Conservation (phyloP, 2,888 invertebrate species). For the Drosophila dives region DNA sequence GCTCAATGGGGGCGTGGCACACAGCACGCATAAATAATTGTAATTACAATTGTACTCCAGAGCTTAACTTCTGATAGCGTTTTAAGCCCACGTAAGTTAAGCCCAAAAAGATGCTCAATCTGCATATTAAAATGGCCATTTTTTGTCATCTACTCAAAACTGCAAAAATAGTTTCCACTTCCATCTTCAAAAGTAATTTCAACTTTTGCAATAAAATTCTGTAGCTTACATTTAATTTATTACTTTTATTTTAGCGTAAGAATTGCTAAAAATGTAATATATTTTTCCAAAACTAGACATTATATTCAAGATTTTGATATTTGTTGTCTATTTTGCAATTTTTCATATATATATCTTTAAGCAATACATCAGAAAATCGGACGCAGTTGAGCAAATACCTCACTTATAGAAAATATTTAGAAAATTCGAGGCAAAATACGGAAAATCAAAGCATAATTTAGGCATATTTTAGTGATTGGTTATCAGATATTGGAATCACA, state of each 20-base stretch:
- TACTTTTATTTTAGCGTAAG: background rate
- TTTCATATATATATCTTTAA: background rate
- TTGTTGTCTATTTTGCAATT: background rate
- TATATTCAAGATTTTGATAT: background rate
- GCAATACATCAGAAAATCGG: background rate
- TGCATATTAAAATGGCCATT: background rate
- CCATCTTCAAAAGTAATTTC: background rate
- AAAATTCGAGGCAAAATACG: background rate
- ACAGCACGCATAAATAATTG: slow-evolving; percentile 58
- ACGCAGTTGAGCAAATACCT: background rate
- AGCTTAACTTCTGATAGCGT: slow-evolving; percentile 61
- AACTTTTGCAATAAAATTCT: background rate
- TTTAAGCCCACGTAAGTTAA: slow-evolving; percentile 40
- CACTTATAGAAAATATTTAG: background rate
- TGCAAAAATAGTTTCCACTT: background rate
- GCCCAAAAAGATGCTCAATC: slow-evolving; percentile 2
- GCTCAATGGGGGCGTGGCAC: slow-evolving; percentile 31
- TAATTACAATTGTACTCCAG: slow-evolving; percentile 53
- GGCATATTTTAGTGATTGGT: background rate
- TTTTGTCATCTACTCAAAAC: background rate
- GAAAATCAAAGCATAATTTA: background rate
- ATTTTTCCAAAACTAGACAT: background rate
- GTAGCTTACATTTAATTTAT: background rate
- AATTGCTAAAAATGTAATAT: background rate
- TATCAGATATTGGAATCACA: too few species aligned